phyloP scores from a whole-genome alignment of 2,888 invertebrate species.

The Ptilodon capucinus region DNA sequence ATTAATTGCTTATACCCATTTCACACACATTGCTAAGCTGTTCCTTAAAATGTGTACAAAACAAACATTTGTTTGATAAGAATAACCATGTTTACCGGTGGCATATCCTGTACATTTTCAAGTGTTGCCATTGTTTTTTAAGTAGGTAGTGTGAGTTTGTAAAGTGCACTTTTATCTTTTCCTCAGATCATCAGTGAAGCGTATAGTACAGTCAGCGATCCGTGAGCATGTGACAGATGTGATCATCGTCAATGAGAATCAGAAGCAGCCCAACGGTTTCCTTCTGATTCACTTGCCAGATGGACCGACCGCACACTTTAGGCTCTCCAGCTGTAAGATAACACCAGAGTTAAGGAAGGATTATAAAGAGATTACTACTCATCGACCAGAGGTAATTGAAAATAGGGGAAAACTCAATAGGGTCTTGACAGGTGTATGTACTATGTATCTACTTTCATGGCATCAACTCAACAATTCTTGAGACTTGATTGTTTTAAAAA shows the following conservation, averaged over 20 bases:
- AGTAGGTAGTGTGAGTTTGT: slow-evolving; percentile 50
- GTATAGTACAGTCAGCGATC: slow-evolving; percentile 93
- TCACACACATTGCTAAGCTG: too few species aligned
- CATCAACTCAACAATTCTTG: too few species aligned
- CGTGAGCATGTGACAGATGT: slow-evolving; percentile 93
- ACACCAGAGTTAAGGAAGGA: slow-evolving; percentile 92
- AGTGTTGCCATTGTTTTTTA: too few species aligned
- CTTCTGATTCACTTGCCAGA: slow-evolving; percentile 96
- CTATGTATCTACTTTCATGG: too few species aligned
- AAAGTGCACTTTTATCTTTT: neutral
- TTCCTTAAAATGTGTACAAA: too few species aligned
- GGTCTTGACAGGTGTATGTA: too few species aligned
- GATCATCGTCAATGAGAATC: slow-evolving; percentile 96
- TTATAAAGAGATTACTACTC: slow-evolving; percentile 91
- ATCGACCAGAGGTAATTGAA: slow-evolving; percentile 93
- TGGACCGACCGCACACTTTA: slow-evolving; percentile 98
- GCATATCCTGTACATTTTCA: too few species aligned
- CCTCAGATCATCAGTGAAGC: slow-evolving; percentile 94
- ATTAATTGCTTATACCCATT: too few species aligned
- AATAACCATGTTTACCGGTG: too few species aligned
- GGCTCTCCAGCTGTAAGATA: slow-evolving; percentile 95
- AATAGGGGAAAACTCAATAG: too few species aligned
- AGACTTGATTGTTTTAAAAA: too few species aligned
- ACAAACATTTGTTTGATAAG: too few species aligned
- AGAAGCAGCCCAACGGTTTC: slow-evolving; percentile 95